Base-by-base conservation (phyloP, 2,888 invertebrate species). In the Chymomyza fuscimana region DNA sequence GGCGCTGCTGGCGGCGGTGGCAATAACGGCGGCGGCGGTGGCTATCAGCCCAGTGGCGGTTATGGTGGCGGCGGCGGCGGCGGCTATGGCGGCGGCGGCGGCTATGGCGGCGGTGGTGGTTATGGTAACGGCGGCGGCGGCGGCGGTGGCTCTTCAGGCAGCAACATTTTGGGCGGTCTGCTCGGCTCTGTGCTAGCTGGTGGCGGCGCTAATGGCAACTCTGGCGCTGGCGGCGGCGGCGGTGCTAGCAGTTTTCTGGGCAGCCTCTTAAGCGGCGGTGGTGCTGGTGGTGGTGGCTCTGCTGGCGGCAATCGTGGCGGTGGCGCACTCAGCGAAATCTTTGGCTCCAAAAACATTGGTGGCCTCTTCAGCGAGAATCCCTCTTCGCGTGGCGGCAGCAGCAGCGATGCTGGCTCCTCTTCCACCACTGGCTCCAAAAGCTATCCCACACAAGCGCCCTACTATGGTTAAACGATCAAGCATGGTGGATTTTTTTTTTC, bases 361-460 rank as follows among this genome's bases (percentile, higher is more conserved):
- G 92, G 92, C 0, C 82, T 92, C n/a, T 92, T 92, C 73, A 91
- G 88, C 67, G 92, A 92, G 79, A 91, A 91, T 72, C 88, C 91
- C 10, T 87, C 89, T 0, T 78, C 87, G 0, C 71, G 82, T 50
- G 69, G 78, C 9, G 72, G 73, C 2, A 67, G 76, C 16, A 62
- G 25, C 25, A 25, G 70, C 36, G 72, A 76, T 16, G 72, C 68
- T 22, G 72, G 81, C 52, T 76, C 80, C 4, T 75, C 79, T 16
- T 61, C 76, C 10, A 77, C 82, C 4, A 80, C 85, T 10, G 89
- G 87, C 1, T 67, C 86, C 29, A 90, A 79, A 52, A 89, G 88
- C 69, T 92, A 92, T 69, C 92, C 92, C 67, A 92, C 92, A 46
- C 92, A 92, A 70, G 75, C 91, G 16, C 89, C 92, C 65, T 86